Base-by-base conservation (phyloP, 2,113 vertebrate genomes). In the Benitochromis conjunctus region DNA sequence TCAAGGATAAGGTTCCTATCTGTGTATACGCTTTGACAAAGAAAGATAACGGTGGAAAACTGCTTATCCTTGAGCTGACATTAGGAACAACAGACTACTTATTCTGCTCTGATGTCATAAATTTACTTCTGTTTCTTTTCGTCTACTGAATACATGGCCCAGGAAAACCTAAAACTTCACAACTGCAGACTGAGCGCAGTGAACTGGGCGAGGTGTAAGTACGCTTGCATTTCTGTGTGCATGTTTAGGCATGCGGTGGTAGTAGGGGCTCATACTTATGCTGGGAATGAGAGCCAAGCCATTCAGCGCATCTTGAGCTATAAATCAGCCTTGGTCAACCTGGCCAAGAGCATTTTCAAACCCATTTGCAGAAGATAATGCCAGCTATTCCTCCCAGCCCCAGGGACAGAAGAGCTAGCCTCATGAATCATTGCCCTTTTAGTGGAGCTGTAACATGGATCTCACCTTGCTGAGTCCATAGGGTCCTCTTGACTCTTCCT, bases 311-410 rank as follows among this genome's bases (percentile, higher is more conserved):
- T 95, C 92, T 91, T 82, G 79, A 77, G 86, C 92, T 87, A 96
- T 96, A 96, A 95, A 96, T 96, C 95, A 95, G 92, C 91, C 89
- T 88, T 94, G 91, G 92, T 95, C 93, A 94, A 94, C 94, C 91
- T 95, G 93, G 92, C 95, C 94, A 88, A 94, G 88, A 94, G 94
- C 94, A 83, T 95, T 96, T 96, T 94, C 92, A 95, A 93, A 95
- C 87, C 94, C 94, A 96, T 96, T 96, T 96, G 95, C 93, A 91
- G 89, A 90, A 93, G 95, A 95, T 96, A 95, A 96, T 95, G 95
- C 94, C 94, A 94, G 94, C 94, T 90, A 93, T 95, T 95, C 89
- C 91, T 93, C 85, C 79, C 86, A 89, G 93, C 93, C 91, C 85
- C 86, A 86, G 94, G 92, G 93, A 94, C 86, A 64, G 86, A 46